Conservation (phyloP, 2,888 invertebrate species). For the Scrobipalpa atriplicella region DNA sequence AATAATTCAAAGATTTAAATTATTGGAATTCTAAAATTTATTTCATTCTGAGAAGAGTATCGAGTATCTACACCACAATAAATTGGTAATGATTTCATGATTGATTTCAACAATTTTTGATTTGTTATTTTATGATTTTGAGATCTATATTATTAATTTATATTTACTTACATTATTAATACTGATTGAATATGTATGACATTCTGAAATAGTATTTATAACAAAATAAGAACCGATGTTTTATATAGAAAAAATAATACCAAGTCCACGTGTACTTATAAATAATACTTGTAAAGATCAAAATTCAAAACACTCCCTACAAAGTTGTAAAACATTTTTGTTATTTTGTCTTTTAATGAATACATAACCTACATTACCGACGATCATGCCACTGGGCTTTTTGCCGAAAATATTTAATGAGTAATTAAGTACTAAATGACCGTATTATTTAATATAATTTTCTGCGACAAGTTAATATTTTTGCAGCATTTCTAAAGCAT, state of each 20-base stretch:
- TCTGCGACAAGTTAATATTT: neutral
- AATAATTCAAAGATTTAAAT: too few relatives aligned
- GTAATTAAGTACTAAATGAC: neutral
- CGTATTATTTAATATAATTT: neutral
- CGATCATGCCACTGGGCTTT: neutral
- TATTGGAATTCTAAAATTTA: too few relatives aligned
- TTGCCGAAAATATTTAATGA: neutral
- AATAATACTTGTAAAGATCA: too few relatives aligned
- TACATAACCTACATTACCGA: neutral
- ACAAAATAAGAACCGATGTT: neutral
- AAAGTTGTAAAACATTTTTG: neutral
- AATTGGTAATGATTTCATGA: neutral
- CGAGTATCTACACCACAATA: too few relatives aligned
- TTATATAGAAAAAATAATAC: too few relatives aligned
- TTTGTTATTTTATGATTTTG: neutral
- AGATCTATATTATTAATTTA: neutral
- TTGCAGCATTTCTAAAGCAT: neutral
- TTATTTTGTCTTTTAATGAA: neutral
- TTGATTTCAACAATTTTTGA: neutral
- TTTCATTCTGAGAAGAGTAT: too few relatives aligned
- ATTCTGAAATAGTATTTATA: neutral
- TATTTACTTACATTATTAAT: constrained; percentile 4
- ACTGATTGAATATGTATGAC: constrained; percentile 16
- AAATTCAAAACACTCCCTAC: neutral
- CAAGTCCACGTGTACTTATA: neutral